Evolutionary conservation across 2,113 vertebrate species (phyloP).

Genomic region (Herpailurus yagouaroundi): DNA sequence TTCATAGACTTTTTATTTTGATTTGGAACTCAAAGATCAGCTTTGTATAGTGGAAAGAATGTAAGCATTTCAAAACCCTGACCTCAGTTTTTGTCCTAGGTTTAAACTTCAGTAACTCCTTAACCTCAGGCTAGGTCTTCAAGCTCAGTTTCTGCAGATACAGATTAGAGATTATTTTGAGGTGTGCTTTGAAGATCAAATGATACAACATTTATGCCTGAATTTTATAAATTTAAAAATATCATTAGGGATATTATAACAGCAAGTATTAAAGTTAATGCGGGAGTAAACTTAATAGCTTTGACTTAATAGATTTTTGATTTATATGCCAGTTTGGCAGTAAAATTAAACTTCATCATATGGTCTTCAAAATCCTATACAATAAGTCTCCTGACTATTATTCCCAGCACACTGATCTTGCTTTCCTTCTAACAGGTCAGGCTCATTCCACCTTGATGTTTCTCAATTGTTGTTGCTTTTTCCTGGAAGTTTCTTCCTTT

Average conservation of each 20-base stretch:
- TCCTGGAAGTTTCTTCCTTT: not conserved
- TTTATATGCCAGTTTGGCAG: not conserved
- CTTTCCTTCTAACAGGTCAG: not conserved
- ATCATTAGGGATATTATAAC: not conserved
- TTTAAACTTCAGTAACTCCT: not conserved
- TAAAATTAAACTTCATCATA: not conserved
- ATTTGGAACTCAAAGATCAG: not conserved
- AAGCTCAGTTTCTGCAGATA: not conserved
- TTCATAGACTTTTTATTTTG: slow-evolving; percentile 63
- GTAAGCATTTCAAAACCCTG: not conserved
- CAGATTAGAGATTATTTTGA: not conserved
- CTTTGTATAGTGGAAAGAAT: not conserved
- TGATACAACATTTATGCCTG: not conserved
- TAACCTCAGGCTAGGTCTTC: not conserved
- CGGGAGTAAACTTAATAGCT: not conserved
- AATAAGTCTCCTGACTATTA: rapidly evolving
- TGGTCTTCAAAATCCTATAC: not conserved
- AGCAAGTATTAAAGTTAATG: not conserved
- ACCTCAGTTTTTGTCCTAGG: not conserved
- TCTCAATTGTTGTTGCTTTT: not conserved
- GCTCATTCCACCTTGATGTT: not conserved
- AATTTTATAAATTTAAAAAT: not conserved
- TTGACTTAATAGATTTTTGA: not conserved
- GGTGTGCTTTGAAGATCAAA: not conserved
- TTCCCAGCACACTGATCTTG: not conserved